Conservation (phyloP, 2,113 vertebrate species). For the Cyprinus carpio region DNA sequence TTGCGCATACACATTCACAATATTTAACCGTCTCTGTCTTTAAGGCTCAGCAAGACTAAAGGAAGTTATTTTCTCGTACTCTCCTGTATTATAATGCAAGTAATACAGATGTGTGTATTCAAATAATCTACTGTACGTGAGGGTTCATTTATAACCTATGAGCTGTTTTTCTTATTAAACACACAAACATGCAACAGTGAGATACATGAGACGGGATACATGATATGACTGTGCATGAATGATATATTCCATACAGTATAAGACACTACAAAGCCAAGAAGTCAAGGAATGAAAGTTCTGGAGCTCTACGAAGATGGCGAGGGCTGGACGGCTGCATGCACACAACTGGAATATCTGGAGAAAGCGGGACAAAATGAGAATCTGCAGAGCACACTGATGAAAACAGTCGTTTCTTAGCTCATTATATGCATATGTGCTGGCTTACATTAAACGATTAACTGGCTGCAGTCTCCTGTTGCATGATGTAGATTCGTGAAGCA, state of each 20-base stretch:
- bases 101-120: constrained; percentile 16
- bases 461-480: constrained; percentile 86
- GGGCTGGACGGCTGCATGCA: constrained; percentile 49
- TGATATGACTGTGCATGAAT: background rate
- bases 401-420: background rate
- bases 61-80: constrained; percentile 23
- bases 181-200: constrained; percentile 56
- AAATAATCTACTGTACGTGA: constrained; percentile 1
- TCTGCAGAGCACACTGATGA: background rate
- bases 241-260: constrained; percentile 31
- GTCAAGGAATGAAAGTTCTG: constrained; percentile 32
- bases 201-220: constrained; percentile 8
- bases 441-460: constrained; percentile 77
- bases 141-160: background rate
- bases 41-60: constrained; percentile 62
- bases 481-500: constrained; percentile 81
- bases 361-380: background rate
- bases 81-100: constrained; percentile 38
- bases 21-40: constrained; percentile 45
- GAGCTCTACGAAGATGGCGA: constrained; percentile 14
- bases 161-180: background rate
- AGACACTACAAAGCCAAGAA: constrained; percentile 45
- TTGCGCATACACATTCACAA: constrained; percentile 13
- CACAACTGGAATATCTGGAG: constrained; percentile 26
- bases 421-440: background rate